These are phyloP conservation scores for Cinclus cinclus DNA, from an alignment of 2,113 vertebrate genomes.

Conservation along the genomic window DNA sequence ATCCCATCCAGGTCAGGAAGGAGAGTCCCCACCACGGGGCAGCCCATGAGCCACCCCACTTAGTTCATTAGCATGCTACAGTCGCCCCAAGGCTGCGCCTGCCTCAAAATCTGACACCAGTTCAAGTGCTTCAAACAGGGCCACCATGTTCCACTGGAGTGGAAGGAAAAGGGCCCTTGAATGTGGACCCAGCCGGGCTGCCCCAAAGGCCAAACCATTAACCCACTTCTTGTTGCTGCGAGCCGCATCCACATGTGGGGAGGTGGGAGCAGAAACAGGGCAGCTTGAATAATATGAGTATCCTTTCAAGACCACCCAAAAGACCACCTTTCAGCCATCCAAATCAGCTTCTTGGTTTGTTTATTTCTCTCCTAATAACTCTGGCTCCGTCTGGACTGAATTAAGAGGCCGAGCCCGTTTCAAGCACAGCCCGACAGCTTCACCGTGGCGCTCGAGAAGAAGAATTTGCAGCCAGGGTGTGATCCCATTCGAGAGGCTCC, in stretches of 20 bases:
- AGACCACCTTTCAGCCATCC: not conserved
- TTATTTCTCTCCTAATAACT: constrained; percentile 59
- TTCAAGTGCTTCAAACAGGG: not conserved
- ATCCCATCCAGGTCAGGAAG: not conserved
- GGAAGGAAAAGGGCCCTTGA: not conserved
- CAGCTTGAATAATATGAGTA: not conserved
- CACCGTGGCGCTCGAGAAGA: not conserved
- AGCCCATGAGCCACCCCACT: not conserved
- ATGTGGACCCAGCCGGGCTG: not conserved
- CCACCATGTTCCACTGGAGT: not conserved
- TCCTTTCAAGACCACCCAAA: constrained; percentile 31
- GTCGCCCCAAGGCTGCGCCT: not conserved
- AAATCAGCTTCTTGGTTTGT: constrained; percentile 23
- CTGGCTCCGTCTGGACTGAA: constrained; percentile 28
- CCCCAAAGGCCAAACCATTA: not conserved
- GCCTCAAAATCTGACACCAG: not conserved
- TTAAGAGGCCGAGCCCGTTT: not conserved
- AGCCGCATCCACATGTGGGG: not conserved
- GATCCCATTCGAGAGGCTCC: not conserved
- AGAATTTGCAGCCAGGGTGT: not conserved
- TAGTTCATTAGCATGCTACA: not conserved
- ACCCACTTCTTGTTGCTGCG: not conserved
- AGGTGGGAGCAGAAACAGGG: not conserved
- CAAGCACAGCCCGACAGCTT: not conserved
- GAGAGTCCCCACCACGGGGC: not conserved